Percentiles rank a stretch among this genome's conserved stretches.
phyloP scores from a whole-genome alignment of 2,113 vertebrate species.

The Propithecus coquereli region DNA sequence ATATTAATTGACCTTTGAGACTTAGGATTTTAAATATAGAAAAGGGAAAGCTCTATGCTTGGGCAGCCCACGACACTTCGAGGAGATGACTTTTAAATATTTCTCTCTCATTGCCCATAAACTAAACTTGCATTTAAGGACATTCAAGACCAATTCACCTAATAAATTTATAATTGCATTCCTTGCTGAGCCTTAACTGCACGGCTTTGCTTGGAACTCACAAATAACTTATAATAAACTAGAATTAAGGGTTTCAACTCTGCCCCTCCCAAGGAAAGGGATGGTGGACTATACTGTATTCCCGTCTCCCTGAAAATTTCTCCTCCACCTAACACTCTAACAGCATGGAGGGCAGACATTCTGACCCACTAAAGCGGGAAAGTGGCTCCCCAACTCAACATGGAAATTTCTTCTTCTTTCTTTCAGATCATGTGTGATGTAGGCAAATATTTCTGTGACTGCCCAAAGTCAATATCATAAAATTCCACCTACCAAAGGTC shows the following conservation, averaged over 20 bases:
- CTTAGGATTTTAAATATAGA: background rate
- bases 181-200: background rate
- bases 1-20: constrained; percentile 40
- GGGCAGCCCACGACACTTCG: background rate
- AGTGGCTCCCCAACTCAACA: background rate
- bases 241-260: background rate
- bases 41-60: background rate
- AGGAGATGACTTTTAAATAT: background rate
- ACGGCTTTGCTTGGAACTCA: background rate
- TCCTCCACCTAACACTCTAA: background rate
- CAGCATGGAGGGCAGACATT: background rate
- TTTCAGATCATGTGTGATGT: background rate
- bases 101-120: constrained; percentile 1
- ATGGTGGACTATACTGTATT: background rate
- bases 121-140: constrained; percentile 8
- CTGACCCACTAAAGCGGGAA: background rate
- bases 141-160: background rate
- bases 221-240: background rate
- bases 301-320: background rate
- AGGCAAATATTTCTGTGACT: background rate
- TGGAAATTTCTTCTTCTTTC: background rate
- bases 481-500: background rate
- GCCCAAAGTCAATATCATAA: background rate
- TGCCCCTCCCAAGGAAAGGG: background rate
- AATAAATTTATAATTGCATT: background rate